These are phyloP conservation scores for Asobara japonica DNA, from an alignment of 1,140 invertebrate species.

Conservation along the genomic window DNA sequence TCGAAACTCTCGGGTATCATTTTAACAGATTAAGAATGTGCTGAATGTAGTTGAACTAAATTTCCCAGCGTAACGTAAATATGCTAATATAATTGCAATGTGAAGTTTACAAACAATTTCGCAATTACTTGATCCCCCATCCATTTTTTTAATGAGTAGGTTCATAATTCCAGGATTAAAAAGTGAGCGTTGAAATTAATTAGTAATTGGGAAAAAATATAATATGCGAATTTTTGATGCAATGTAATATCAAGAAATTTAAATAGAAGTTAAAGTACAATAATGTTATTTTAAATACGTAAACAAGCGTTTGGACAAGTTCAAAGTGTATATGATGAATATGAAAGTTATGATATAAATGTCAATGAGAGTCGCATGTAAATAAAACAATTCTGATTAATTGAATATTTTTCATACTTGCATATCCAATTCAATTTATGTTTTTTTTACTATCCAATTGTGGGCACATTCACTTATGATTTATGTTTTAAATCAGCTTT, in stretches of 20 bases:
- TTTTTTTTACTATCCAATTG: not conserved
- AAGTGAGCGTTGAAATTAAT: not conserved
- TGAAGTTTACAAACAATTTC: not conserved
- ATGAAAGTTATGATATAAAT: conserved; percentile 5
- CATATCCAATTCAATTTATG: no score
- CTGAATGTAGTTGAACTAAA: not conserved
- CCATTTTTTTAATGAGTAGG: not conserved
- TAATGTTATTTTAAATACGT: not conserved
- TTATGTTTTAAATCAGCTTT: not conserved
- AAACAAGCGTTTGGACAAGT: not conserved
- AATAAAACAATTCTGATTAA: not conserved
- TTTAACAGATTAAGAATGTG: not conserved
- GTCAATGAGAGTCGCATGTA: not conserved
- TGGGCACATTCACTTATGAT: not conserved
- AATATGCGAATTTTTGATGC: not conserved
- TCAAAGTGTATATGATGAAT: not conserved
- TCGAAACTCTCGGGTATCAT: not conserved
- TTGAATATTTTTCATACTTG: not conserved
- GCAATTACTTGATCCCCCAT: not conserved
- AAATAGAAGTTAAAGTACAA: not conserved
- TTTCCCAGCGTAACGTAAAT: not conserved
- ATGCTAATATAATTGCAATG: not conserved
- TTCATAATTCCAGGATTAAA: not conserved
- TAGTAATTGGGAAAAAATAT: not conserved
- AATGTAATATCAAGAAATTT: not conserved